Base-by-base conservation (phyloP, 1,140 invertebrate species). In the Drosophila subobscura region DNA sequence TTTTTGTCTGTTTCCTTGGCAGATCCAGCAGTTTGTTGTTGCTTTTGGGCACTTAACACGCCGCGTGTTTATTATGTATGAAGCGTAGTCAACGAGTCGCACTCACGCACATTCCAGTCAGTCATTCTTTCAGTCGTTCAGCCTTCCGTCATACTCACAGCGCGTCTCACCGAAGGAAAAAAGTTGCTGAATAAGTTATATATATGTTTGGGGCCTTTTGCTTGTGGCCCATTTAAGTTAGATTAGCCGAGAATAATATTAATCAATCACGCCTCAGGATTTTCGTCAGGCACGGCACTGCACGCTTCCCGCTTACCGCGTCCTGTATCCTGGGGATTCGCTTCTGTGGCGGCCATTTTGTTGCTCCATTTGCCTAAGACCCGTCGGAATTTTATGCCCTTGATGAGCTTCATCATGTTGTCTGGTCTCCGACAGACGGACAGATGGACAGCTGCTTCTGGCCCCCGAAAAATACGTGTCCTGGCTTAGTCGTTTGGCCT, bases 231-330 rank as follows among this genome's bases (percentile, higher is more conserved):
- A 88, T 88, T 88, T 88, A 88, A 88, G 83, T 88, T 88, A 88
- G 83, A 88, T 88, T 88, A 88, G 84, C 84, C 84, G 84, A 83
- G 84, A 88, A 88, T 88, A 88, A 88, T 89, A 89, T 88, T 88
- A 88, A 88, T 88, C 83, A 88, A 88, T 88, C 83, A 88, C 83
- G 83, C 84, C 83, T 83, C 79, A 78, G 78, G 79, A 88, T 88
- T 88, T 83, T 55, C 55, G 73, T 59, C 55, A 51, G 54, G 46
- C 56, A 47, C 52, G 25, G 25, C 25, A 27, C 16, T 20, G 16
- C 25, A 37, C 29, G 29, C 8, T 33, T 33, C 2, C 16, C 16
- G 16, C 16, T 20, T 20, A 0, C 16, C 29, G 29, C 8, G 8
- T 33, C 2, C 29, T 7, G 8, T 10, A 33, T 1, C 8, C 0